phyloP scores from a whole-genome alignment of 2,888 invertebrate genomes.

The Drosophila tanythrix region DNA sequence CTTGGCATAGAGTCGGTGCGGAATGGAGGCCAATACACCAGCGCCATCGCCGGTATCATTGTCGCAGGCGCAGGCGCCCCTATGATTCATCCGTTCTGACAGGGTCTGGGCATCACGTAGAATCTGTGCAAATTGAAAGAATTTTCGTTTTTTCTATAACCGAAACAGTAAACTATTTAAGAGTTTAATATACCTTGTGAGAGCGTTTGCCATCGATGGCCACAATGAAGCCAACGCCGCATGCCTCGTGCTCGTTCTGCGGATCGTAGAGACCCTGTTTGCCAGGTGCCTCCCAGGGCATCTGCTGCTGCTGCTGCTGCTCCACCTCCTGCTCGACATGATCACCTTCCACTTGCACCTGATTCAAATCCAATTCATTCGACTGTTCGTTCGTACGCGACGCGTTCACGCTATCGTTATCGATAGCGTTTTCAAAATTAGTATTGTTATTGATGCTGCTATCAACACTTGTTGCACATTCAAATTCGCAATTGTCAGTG shows the following conservation, averaged over 20 bases:
- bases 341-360: constrained; percentile 31
- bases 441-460: constrained; percentile 57
- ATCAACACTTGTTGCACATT: constrained; percentile 84
- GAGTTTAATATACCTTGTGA: constrained; percentile 90
- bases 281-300: constrained; percentile 93
- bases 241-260: constrained; percentile 97
- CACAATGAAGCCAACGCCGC: constrained; percentile 99
- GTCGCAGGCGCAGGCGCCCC: constrained; percentile 99
- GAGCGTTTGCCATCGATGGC: constrained; percentile 97
- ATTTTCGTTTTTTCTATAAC: neutral
- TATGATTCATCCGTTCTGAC: constrained; percentile 99
- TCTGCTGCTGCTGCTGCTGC: constrained; percentile 79
- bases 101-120: constrained; percentile 97
- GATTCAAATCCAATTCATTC: constrained; percentile 67
- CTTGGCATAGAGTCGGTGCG: constrained; percentile 95
- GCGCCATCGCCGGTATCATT: constrained; percentile 99
- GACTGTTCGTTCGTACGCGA: constrained; percentile 28
- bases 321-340: constrained; percentile 39
- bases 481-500: constrained; percentile 84
- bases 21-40: constrained; percentile 98
- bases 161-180: neutral
- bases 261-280: constrained; percentile 98
- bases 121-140: constrained; percentile 87
- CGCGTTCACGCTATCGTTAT: constrained; percentile 44
- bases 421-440: constrained; percentile 55